phyloP scores from a whole-genome alignment of 1,140 invertebrate species.

The Caenorhabditis tropicalis region DNA sequence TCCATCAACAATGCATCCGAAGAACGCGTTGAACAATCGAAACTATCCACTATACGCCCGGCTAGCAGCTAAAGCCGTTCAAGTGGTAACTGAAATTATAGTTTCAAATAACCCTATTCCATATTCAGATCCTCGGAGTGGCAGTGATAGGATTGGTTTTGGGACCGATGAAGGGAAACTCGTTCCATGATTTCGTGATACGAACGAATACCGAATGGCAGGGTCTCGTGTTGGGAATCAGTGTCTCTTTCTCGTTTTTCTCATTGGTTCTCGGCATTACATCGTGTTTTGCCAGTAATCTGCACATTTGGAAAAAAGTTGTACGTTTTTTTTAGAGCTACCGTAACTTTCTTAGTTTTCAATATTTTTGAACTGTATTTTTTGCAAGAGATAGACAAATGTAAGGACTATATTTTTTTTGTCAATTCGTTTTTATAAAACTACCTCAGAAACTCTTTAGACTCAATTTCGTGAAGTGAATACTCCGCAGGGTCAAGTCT shows the following conservation, averaged over 20 bases:
- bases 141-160: slow-evolving; percentile 58
- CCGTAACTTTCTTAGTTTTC: not conserved
- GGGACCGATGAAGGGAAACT: slow-evolving; percentile 52
- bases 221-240: slow-evolving; percentile 58
- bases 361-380: too few species aligned
- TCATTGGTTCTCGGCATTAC: slow-evolving; percentile 49
- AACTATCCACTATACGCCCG: slow-evolving; percentile 47
- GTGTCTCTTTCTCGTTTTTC: slow-evolving; percentile 44
- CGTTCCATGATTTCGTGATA: slow-evolving; percentile 59
- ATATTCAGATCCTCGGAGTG: slow-evolving; percentile 57
- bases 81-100: slow-evolving; percentile 33
- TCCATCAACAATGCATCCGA: slow-evolving; percentile 55
- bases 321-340: slow-evolving; percentile 1
- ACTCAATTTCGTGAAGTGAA: too few species aligned
- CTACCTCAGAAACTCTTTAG: too few species aligned
- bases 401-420: too few species aligned
- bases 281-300: slow-evolving; percentile 49
- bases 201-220: slow-evolving; percentile 60
- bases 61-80: slow-evolving; percentile 16
- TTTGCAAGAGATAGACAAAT: too few species aligned
- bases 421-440: too few species aligned
- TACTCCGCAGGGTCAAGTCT: too few species aligned
- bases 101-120: not conserved
- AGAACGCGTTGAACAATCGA: slow-evolving; percentile 12
- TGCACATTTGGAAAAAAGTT: slow-evolving; percentile 57